Evolutionary conservation across 1,140 invertebrate genomes (phyloP).

Genomic region (Rhopalosiphum maidis): DNA sequence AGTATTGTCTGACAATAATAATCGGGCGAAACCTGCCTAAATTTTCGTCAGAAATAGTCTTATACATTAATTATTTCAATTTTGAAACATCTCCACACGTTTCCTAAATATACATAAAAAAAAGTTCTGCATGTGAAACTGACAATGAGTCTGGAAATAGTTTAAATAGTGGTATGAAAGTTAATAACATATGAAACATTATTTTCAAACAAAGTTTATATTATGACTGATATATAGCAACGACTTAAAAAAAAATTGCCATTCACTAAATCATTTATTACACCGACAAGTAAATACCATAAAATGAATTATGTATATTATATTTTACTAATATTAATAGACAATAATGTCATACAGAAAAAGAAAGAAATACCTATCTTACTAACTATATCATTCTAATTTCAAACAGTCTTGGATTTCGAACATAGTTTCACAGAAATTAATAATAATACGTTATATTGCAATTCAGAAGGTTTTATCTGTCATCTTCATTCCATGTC

Average conservation of each 20-base stretch:
- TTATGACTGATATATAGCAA: background rate
- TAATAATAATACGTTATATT: background rate
- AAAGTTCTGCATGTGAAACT: background rate
- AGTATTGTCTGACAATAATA: conserved; percentile 17
- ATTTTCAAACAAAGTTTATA: background rate
- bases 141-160: background rate
- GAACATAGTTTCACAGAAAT: background rate
- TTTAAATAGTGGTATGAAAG: background rate
- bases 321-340: too few relatives aligned
- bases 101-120: background rate
- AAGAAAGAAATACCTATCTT: background rate
- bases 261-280: background rate
- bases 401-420: background rate
- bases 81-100: background rate
- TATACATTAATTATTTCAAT: background rate
- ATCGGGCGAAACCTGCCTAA: background rate
- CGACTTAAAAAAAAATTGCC: background rate
- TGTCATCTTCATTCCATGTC: background rate
- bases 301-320: background rate
- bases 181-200: background rate
- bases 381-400: background rate
- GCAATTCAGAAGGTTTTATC: background rate
- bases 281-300: background rate
- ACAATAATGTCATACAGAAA: too few relatives aligned
- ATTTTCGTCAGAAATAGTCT: background rate